A percentile compares a stretch with the other conserved stretches of the same genome.
Conservation (phyloP, 2,113 vertebrate species). For the Taurulus bubalis region DNA sequence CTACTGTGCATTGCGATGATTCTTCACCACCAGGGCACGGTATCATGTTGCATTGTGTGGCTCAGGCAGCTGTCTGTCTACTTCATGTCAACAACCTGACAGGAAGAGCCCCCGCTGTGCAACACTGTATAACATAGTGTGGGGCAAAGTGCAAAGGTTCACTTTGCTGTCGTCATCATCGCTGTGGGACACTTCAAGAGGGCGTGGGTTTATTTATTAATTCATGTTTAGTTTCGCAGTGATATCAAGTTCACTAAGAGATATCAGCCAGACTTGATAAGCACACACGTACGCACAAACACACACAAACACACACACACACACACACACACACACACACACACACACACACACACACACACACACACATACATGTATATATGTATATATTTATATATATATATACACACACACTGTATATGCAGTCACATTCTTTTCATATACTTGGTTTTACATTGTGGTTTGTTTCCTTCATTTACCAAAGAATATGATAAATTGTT, state of each 20-base stretch:
- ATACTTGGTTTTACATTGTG: background rate
- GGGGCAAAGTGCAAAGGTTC: slow-evolving; percentile 32
- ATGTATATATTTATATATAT: no score
- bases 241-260: background rate
- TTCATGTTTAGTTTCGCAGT: slow-evolving; percentile 2
- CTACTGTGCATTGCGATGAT: slow-evolving; percentile 43
- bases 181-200: background rate
- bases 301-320: no score
- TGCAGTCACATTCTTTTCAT: background rate
- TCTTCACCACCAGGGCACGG: slow-evolving; percentile 41
- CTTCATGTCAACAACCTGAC: slow-evolving; percentile 41
- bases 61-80: slow-evolving; percentile 54
- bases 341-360: no score
- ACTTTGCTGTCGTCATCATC: background rate
- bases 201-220: background rate
- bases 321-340: no score
- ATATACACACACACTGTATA: no score
- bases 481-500: background rate
- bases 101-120: slow-evolving; percentile 21
- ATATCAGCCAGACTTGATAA: background rate
- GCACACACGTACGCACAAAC: no score
- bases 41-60: slow-evolving; percentile 34
- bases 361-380: no score
- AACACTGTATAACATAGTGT: slow-evolving; percentile 2
- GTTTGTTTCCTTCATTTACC: background rate